phyloP scores from a whole-genome alignment of 92 coral and sea anemone genomes.

The Scolanthus callimorphus region DNA sequence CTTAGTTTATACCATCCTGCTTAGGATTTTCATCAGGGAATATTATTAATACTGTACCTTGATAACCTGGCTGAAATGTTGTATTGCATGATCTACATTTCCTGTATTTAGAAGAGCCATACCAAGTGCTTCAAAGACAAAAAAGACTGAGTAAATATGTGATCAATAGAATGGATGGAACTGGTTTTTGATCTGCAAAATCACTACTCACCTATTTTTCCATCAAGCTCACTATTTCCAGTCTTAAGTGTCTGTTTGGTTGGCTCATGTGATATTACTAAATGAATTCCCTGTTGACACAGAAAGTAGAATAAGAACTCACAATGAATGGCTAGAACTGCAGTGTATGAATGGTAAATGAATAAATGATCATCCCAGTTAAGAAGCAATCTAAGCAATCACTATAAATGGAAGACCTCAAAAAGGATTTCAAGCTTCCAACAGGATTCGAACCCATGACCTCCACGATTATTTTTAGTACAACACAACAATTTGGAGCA shows the following conservation, averaged over 20 bases:
- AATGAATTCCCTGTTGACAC: slow-evolving; percentile 60
- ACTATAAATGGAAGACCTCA: too few species aligned
- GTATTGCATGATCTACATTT: slow-evolving; percentile 54
- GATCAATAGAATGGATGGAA: background rate
- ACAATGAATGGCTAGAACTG: too few species aligned
- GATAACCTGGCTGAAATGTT: slow-evolving; percentile 53
- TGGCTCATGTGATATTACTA: slow-evolving; percentile 72
- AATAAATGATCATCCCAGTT: too few species aligned
- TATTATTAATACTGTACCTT: too few species aligned
- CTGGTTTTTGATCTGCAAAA: background rate
- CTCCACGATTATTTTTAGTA: too few species aligned
- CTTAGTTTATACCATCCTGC: too few species aligned
- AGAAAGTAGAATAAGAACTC: background rate
- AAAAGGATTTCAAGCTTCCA: too few species aligned
- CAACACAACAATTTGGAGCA: too few species aligned
- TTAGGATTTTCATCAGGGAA: too few species aligned
- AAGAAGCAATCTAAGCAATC: too few species aligned
- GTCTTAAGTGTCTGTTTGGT: slow-evolving; percentile 54
- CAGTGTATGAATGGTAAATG: too few species aligned
- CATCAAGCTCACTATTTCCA: slow-evolving; percentile 63
- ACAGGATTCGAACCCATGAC: too few species aligned
- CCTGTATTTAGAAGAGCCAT: slow-evolving; percentile 59
- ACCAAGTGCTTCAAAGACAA: slow-evolving; percentile 41
- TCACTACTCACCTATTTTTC: slow-evolving; percentile 62
- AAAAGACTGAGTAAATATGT: background rate